A percentile compares a stretch with the other conserved stretches of the same genome.
Evolutionary conservation across 1,140 invertebrate genomes (phyloP).

Genomic region (Calephelis virginiensis): DNA sequence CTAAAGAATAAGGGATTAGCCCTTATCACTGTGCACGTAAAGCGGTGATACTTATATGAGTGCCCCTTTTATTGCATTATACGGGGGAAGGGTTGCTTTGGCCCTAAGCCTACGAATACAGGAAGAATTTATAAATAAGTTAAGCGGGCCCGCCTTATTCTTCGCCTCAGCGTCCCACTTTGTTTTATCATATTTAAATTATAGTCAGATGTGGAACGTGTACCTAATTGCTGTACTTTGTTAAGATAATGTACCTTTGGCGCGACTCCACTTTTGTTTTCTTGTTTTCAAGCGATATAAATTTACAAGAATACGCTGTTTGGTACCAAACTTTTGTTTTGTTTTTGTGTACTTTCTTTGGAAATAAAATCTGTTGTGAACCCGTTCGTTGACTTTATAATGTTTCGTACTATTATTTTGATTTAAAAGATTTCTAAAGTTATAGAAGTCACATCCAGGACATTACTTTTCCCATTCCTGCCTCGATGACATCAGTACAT

Average conservation of each 20-base stretch:
- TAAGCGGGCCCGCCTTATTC: conserved; percentile 67
- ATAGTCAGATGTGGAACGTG: conserved; percentile 78
- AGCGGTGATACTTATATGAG: conserved; percentile 75
- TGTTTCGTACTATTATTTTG: neutral
- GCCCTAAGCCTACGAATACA: conserved; percentile 49
- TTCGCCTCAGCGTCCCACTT: conserved; percentile 64
- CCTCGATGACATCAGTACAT: no score
- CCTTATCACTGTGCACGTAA: conserved; percentile 65
- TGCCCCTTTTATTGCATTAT: conserved; percentile 77
- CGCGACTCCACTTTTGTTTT: conserved; percentile 76
- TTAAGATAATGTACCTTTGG: conserved; percentile 79
- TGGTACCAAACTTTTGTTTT: conserved; percentile 67
- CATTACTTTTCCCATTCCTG: no score
- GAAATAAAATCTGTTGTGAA: conserved; percentile 67
- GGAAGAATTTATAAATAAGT: conserved; percentile 78
- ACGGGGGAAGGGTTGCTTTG: conserved; percentile 63
- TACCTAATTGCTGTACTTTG: conserved; percentile 78
- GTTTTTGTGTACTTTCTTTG: conserved; percentile 69
- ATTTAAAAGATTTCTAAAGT: no score
- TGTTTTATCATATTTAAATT: conserved; percentile 79
- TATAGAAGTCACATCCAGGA: no score
- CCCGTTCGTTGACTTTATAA: conserved; percentile 32
- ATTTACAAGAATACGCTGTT: conserved; percentile 59
- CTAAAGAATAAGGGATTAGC: conserved; percentile 60
- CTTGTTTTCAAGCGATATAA: conserved; percentile 74